phyloP scores from a whole-genome alignment of 2,797 vertebrate genomes.

The Sandelia bainsii region DNA sequence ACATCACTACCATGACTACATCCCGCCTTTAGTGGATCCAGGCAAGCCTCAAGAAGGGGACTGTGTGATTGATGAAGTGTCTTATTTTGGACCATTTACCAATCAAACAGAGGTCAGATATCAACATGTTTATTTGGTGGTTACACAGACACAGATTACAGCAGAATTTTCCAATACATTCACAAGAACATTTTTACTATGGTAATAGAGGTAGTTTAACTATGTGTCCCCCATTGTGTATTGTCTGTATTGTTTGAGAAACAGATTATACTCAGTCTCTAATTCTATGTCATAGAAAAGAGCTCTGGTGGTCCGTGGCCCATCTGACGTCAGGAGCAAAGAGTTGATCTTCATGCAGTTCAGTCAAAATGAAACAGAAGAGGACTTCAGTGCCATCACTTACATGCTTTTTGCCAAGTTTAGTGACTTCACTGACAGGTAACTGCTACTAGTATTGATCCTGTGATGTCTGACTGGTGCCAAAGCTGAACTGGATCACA shows the following conservation, averaged over 20 bases:
- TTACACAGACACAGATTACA: not conserved
- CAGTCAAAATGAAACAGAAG: slow-evolving; percentile 90
- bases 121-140: not conserved
- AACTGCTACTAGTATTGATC: slow-evolving; percentile 9
- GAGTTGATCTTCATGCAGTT: slow-evolving; percentile 97
- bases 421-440: slow-evolving; percentile 90
- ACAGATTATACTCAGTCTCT: not conserved
- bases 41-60: slow-evolving; percentile 84
- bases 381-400: slow-evolving; percentile 96
- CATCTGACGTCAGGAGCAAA: slow-evolving; percentile 91
- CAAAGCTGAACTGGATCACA: not conserved
- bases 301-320: slow-evolving; percentile 92
- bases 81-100: slow-evolving; percentile 90
- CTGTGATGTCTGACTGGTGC: not conserved
- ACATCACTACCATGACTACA: slow-evolving; percentile 91
- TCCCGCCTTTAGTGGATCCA: slow-evolving; percentile 88
- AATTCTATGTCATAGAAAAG: slow-evolving; percentile 80
- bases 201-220: too few relatives aligned
- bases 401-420: slow-evolving; percentile 96
- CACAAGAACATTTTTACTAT: too few relatives aligned
- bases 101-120: slow-evolving; percentile 88
- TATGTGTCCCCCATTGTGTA: too few relatives aligned
- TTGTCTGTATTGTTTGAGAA: too few relatives aligned
- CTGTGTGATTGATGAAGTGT: slow-evolving; percentile 87
- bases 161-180: too few relatives aligned